Evolutionary conservation across 2,797 vertebrate species (phyloP).

Genomic region (Champsocephalus esox): DNA sequence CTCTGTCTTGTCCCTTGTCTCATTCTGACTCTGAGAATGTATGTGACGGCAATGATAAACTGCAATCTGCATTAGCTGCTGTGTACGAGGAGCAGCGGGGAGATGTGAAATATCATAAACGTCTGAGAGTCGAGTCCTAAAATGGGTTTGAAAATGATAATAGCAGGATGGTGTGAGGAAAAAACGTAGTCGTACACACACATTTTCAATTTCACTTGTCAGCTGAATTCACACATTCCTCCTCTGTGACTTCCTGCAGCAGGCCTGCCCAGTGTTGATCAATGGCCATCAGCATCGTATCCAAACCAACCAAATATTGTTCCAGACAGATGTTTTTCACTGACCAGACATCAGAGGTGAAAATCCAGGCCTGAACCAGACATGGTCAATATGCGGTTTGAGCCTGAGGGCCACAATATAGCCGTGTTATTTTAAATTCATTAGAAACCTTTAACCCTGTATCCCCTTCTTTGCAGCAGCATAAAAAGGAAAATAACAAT

Average conservation of each 20-base stretch:
- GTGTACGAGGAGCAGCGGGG: constrained; percentile 21
- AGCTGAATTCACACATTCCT: constrained; percentile 28
- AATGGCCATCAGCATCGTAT: constrained; percentile 36
- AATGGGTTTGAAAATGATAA: constrained; percentile 33
- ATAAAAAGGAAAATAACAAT: background rate
- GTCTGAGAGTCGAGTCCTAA: background rate
- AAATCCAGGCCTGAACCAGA: constrained; percentile 61
- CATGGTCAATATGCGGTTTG: constrained; percentile 59
- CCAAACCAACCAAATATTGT: constrained; percentile 43
- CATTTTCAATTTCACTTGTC: constrained; percentile 26
- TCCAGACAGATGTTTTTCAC: constrained; percentile 48
- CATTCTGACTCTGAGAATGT: constrained; percentile 18
- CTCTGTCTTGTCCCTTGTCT: constrained; percentile 44
- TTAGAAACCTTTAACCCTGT: constrained; percentile 26
- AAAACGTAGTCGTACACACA: background rate
- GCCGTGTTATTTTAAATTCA: constrained; percentile 20
- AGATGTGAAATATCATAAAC: constrained; percentile 37
- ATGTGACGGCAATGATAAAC: constrained; percentile 50
- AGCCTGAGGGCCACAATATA: constrained; percentile 41
- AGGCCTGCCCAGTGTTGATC: constrained; percentile 30
- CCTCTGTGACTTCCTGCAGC: constrained; percentile 34
- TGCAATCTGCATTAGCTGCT: constrained; percentile 30
- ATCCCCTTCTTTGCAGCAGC: background rate
- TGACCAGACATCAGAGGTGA: constrained; percentile 44
- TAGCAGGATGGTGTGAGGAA: constrained; percentile 14